Evolutionary conservation across 2,113 vertebrate genomes (phyloP).

Genomic region (Otocyon megalotis): DNA sequence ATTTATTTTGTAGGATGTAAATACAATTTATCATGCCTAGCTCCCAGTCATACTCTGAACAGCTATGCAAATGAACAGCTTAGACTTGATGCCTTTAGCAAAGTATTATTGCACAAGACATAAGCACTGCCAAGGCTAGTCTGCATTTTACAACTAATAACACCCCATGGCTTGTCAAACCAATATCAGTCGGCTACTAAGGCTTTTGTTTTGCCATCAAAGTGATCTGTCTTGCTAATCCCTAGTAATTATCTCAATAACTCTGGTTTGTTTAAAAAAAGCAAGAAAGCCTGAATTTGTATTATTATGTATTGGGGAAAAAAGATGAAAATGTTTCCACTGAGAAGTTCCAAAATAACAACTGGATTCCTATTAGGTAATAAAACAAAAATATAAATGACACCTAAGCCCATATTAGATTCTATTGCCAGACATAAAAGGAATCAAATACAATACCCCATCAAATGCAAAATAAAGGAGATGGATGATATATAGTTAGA

Average conservation of each 20-base stretch:
- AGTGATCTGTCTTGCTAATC: constrained; percentile 29
- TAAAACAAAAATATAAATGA: neutral
- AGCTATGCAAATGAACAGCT: constrained; percentile 80
- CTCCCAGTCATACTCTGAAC: neutral
- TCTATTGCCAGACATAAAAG: neutral
- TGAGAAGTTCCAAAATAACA: constrained; percentile 15
- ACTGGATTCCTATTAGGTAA: neutral
- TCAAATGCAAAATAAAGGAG: neutral
- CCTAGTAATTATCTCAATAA: constrained; percentile 26
- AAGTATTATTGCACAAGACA: constrained; percentile 48
- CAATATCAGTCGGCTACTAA: constrained; percentile 54
- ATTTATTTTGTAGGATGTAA: constrained; percentile 72
- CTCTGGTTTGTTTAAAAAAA: neutral
- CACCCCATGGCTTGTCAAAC: constrained; percentile 39
- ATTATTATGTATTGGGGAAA: neutral
- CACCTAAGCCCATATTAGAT: neutral
- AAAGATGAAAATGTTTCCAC: neutral
- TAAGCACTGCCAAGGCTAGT: neutral
- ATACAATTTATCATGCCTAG: constrained; percentile 69
- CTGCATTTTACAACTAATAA: constrained; percentile 64
- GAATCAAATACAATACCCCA: neutral
- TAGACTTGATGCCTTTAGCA: constrained; percentile 65
- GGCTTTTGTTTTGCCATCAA: neutral
- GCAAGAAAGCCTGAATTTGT: neutral
- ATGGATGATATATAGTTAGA: neutral